Base-by-base conservation (phyloP, 2,888 invertebrate genomes). In the Diarsia rubi region DNA sequence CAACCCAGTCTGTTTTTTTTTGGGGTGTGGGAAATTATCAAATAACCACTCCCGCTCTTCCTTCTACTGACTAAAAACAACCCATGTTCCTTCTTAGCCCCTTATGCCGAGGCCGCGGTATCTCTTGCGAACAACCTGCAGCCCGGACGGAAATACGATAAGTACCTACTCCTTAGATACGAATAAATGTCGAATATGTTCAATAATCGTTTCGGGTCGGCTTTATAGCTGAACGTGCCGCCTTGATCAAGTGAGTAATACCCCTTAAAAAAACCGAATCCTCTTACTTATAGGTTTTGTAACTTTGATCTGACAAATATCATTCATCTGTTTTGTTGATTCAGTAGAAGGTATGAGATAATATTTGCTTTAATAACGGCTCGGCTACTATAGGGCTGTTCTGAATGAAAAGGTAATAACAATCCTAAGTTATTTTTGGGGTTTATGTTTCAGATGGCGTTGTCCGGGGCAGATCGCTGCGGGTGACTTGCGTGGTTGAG, bases 291-390 rank as follows among this genome's bases (percentile, higher is more conserved):
- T 45, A 44, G 49, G 1, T 59, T n/a, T 60, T 54, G 31, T 31
- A 65, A 75, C 75, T 86, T 83, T 65, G 44, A 65, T 49, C 59
- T 73, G 71, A 85, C 69, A 60, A 75, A 77, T 77, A 66, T 62
- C 37, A 14, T 72, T 64, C 57, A 78, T 74, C 63, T 79, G 69
- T 75, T 73, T 76, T 63, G 63, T 67, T 80, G 21, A 63, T 66
- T 64, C 60, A 37, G 57, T 63, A 64, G 63, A 31, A 54, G 21
- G 31, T 65, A 27, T 65, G 65, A 71, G 59, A 63, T 69, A 74
- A 60, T 73, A 73, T 72, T 73, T 47, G 80, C 62, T 63, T 64
- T 71, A 66, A 47, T 73, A 65, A 65, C 16, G 9, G 37, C 54
- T 62, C 44, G 27, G 54, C 52, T 75, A 64, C 47, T 80, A 27